Evolutionary conservation across 2,888 invertebrate species (phyloP), one percentile per base, ranked within the genome.

Genomic region (Vandiemenella viatica): DNA sequence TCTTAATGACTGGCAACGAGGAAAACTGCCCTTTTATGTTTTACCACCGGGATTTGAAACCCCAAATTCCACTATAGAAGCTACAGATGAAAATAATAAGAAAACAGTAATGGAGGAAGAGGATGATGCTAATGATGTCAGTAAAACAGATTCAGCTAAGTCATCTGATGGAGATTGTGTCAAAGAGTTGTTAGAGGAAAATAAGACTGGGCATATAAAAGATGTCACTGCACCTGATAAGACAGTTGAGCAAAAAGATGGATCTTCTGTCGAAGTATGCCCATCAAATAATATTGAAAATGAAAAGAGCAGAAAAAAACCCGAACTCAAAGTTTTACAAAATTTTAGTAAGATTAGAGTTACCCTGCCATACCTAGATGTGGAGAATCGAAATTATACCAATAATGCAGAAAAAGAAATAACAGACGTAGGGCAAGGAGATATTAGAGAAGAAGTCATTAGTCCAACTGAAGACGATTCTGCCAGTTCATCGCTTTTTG

Each of bases 1-100:
- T 8, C 74, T 98, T 2, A 98, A 98, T 70, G 98, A 98, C 67
- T 98, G 93, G 87, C 97, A 98, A 68, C 76, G 98, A 60, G 98
- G 98, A 5, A 93, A 92, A 67, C 69, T 98, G 47, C 96, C 97
- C 1, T 97, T 88, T 67, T 98, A 90, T 71, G 82, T 90, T 4
- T 74, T 80, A 42, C 96, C 96, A 15, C 83, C 85, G 57, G 86
- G 84, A 2, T 87, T 77, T 67, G 85, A 83, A 65, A 67, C 74
- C 3, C 66, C 78, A 55, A 65, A 73, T n/a, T 70, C 72, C 53
- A 50, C 40, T 43, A 49, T 37, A 43, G 10, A 8, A 44, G 26
- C 5, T 44, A 15, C n/a, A 44, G 21, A 45, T 21, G 15, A 41
- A 42, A 32, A 32, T 26, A 19, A 4, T 13, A 17, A 42, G 20